Evolutionary conservation across 2,888 invertebrate genomes (phyloP), one percentile per base, ranked within the genome.

Genomic region (Tholera decimalis): DNA sequence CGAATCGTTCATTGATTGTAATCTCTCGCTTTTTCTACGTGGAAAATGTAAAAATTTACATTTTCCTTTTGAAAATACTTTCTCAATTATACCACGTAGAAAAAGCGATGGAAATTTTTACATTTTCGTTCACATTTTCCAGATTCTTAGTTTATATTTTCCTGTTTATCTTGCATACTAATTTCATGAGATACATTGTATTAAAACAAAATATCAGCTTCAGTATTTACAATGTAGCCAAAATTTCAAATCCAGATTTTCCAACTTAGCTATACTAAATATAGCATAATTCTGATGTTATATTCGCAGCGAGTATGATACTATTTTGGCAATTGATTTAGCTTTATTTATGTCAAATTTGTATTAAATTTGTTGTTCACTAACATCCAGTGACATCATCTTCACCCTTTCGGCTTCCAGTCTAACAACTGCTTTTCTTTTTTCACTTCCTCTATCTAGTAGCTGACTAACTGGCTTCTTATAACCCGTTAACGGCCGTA

Each of bases 101-200:
- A n/a, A n/a, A n/a, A n/a, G n/a, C n/a, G n/a, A n/a, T n/a, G n/a
- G n/a, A n/a, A n/a, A n/a, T n/a, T 13, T 1, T 35, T 46, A 9
- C 9, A 44, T 64, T 35, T 24, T 20, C 22, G 20, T 7, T 24
- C 1, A n/a, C 43, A 44, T 69, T 20, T 69, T 37, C 28, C 9
- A n/a, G 28, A 44, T 57, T 33, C n/a, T 11, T 30, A 15, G 37
- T 39, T 46, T 33, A 30, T 4, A 30, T 69, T 33, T 11, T 22
- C 57, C 9, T 30, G 13, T 57, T 64, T 24, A 44, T 44, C 18
- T 13, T n/a, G 8, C n/a, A n/a, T n/a, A 26, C 13, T 3, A 13
- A 33, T 33, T 68, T n/a, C 13, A 20, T 18, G 15, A 9, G 8
- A 18, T 26, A 15, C n/a, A 47, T 43, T 18, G 7, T 33, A 18